Conservation (phyloP, 2,113 vertebrate species). For the Pholis gunnellus region DNA sequence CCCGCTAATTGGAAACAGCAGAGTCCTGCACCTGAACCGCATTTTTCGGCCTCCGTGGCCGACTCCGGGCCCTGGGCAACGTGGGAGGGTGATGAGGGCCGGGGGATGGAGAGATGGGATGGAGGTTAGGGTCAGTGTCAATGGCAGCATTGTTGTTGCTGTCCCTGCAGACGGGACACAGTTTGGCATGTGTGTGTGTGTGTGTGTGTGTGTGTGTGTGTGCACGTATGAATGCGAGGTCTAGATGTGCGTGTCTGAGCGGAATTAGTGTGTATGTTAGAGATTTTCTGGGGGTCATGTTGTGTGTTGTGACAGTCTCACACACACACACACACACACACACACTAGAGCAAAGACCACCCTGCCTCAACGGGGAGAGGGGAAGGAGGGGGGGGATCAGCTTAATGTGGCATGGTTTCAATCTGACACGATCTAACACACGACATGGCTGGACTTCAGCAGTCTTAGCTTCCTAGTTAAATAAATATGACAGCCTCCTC, state of each 20-base stretch:
- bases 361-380: slow-evolving; percentile 70
- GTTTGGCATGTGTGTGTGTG: slow-evolving; percentile 33
- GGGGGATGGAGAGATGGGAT: slow-evolving; percentile 62
- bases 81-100: slow-evolving; percentile 79
- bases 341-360: slow-evolving; percentile 77
- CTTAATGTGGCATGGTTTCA: slow-evolving; percentile 72
- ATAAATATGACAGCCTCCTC: slow-evolving; percentile 77
- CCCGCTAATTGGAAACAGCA: slow-evolving; percentile 85
- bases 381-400: slow-evolving; percentile 2
- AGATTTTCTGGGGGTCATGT: slow-evolving; percentile 68
- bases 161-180: slow-evolving; percentile 63
- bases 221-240: not conserved
- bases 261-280: slow-evolving; percentile 67
- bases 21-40: slow-evolving; percentile 83
- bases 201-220: slow-evolving; percentile 10
- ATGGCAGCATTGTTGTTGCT: slow-evolving; percentile 82
- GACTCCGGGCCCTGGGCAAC: slow-evolving; percentile 23
- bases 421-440: slow-evolving; percentile 71
- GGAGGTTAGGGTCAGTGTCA: slow-evolving; percentile 80
- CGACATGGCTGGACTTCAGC: slow-evolving; percentile 66
- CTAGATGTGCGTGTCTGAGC: slow-evolving; percentile 41
- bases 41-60: slow-evolving; percentile 67
- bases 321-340: slow-evolving; percentile 58
- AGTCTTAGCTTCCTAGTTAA: slow-evolving; percentile 72
- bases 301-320: slow-evolving; percentile 76